Evolutionary conservation across 2,113 vertebrate genomes (phyloP).

Genomic region (Brienomyrus longianalis): DNA sequence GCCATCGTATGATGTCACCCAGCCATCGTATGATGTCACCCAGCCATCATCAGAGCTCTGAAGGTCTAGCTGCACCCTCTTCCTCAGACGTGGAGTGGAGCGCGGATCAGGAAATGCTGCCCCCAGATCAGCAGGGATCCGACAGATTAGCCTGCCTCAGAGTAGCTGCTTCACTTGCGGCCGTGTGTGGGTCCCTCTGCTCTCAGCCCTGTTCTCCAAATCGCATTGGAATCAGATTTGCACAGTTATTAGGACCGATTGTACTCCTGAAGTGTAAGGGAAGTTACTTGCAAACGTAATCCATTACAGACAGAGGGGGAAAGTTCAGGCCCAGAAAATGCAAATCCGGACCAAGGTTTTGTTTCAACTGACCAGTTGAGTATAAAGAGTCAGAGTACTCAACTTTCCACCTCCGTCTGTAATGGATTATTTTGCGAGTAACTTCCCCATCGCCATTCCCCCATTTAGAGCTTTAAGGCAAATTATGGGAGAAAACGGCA

Average conservation of each 20-base stretch:
- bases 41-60: slow-evolving; percentile 54
- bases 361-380: background rate
- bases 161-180: background rate
- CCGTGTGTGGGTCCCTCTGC: background rate
- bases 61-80: slow-evolving; percentile 52
- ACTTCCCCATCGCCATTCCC: background rate
- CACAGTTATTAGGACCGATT: background rate
- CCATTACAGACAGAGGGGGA: too few species aligned
- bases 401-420: background rate
- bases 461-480: background rate
- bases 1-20: slow-evolving; percentile 65
- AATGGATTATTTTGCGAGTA: background rate
- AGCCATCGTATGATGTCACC: slow-evolving; percentile 28
- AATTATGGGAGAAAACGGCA: background rate
- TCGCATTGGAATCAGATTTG: background rate
- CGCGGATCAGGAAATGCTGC: background rate
- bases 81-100: slow-evolving; percentile 28
- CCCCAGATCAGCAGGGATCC: background rate
- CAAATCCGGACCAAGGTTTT: too few species aligned
- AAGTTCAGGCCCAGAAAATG: too few species aligned
- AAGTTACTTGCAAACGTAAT: too few species aligned
- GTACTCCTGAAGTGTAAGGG: background rate
- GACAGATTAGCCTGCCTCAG: background rate
- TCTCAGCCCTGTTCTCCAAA: background rate
- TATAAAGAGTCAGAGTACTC: background rate